Evolutionary conservation across 1,140 invertebrate species (phyloP).

Genomic region (Drosophila auraria): DNA sequence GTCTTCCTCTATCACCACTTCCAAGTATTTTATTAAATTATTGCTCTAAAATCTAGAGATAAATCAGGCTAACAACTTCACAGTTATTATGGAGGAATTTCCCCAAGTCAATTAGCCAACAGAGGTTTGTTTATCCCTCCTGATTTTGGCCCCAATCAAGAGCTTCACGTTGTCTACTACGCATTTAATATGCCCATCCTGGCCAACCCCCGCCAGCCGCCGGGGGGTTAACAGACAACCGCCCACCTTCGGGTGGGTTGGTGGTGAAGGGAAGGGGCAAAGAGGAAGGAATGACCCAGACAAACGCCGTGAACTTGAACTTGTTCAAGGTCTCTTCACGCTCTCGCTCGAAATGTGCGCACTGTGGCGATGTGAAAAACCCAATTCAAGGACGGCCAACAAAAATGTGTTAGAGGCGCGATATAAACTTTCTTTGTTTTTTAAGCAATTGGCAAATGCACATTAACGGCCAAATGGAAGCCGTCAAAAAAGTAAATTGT

Average conservation of each 20-base stretch:
- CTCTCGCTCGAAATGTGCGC: slow-evolving; percentile 35
- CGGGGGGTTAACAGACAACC: slow-evolving; percentile 29
- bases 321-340: slow-evolving; percentile 70
- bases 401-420: slow-evolving; percentile 24
- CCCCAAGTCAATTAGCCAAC: background rate
- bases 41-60: background rate
- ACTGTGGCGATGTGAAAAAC: slow-evolving; percentile 44
- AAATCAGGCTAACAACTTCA: background rate
- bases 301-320: slow-evolving; percentile 73
- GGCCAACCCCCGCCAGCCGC: background rate
- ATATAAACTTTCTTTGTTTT: slow-evolving; percentile 76
- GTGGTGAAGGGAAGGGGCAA: slow-evolving; percentile 5
- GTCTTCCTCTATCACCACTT: too few species aligned
- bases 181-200: slow-evolving; percentile 43
- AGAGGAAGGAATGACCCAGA: slow-evolving; percentile 56
- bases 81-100: slow-evolving; percentile 1
- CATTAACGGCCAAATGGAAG: slow-evolving; percentile 15
- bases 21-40: background rate
- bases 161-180: slow-evolving; percentile 19
- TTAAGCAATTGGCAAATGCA: slow-evolving; percentile 15
- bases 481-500: slow-evolving; percentile 11
- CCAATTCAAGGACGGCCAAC: slow-evolving; percentile 56
- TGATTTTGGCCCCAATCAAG: background rate
- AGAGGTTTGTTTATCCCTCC: background rate
- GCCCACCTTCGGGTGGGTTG: background rate